Conservation (phyloP, 2,888 invertebrate genomes). For the Hypolimnas misippus region DNA sequence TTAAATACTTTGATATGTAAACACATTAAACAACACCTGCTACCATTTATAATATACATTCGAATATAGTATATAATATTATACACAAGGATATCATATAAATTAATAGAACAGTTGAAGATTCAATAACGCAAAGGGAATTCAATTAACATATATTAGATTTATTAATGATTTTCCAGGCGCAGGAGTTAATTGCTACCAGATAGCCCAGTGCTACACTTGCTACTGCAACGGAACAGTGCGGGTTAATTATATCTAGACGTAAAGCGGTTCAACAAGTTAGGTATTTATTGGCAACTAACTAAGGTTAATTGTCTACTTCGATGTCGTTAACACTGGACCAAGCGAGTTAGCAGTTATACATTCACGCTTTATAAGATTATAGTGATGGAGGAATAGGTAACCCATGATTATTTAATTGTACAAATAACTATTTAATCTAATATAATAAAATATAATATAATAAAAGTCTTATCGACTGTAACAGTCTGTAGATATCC, state of each 20-base stretch:
- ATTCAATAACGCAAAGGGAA: slow-evolving; percentile 32
- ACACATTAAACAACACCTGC: no score
- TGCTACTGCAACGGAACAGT: slow-evolving; percentile 64
- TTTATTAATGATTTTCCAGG: slow-evolving; percentile 41
- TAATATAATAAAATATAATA: no score
- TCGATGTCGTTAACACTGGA: slow-evolving; percentile 47
- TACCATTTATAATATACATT: no score
- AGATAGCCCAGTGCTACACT: slow-evolving; percentile 46
- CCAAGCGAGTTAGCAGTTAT: slow-evolving; percentile 19
- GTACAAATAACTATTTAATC: not conserved
- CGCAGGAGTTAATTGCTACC: slow-evolving; percentile 43
- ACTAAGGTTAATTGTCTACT: slow-evolving; percentile 70
- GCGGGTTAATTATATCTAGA: slow-evolving; percentile 70
- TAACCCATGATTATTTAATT: not conserved
- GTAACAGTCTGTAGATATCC: no score
- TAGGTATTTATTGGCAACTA: slow-evolving; percentile 72
- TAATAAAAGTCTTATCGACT: no score
- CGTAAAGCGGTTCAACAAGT: slow-evolving; percentile 66
- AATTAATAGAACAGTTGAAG: slow-evolving; percentile 15
- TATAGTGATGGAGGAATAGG: not conserved
- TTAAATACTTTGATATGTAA: no score
- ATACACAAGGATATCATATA: slow-evolving; percentile 13
- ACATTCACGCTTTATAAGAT: slow-evolving; percentile 13
- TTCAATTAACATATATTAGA: slow-evolving; percentile 34
- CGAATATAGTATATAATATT: not conserved